Percentiles rank a stretch among this genome's conserved stretches.
Conservation (phyloP, 2,113 vertebrate species). For the Oncorhynchus tshawytscha region DNA sequence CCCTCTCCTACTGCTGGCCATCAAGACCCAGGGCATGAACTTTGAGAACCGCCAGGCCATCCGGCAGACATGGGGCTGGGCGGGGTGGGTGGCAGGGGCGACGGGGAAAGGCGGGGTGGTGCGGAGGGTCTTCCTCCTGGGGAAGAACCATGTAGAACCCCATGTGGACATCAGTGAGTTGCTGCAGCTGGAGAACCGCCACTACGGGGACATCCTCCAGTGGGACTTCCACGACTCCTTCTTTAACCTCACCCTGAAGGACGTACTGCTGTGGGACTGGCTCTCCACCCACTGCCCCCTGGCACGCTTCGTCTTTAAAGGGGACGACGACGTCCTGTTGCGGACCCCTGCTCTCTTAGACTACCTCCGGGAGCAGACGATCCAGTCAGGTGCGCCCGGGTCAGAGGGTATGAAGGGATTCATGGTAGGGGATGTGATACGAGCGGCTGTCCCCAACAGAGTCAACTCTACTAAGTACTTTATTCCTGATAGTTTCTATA, state of each 20-base stretch:
- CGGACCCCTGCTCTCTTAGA: constrained; percentile 63
- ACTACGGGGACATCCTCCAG: constrained; percentile 69
- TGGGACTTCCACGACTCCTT: constrained; percentile 78
- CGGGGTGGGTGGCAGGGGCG: constrained; percentile 45
- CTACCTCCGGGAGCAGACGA: constrained; percentile 51
- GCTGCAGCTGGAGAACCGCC: constrained; percentile 52
- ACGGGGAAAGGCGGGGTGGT: background rate
- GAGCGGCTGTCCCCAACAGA: constrained; percentile 33
- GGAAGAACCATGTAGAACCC: background rate
- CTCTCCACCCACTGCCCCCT: constrained; percentile 49
- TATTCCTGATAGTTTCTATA: constrained; percentile 69
- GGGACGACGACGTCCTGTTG: constrained; percentile 76
- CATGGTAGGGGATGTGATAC: constrained; percentile 68
- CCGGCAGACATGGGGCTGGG: constrained; percentile 69
- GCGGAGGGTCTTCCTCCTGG: background rate
- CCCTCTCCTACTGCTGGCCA: constrained; percentile 67
- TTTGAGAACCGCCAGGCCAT: constrained; percentile 69
- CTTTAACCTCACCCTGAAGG: constrained; percentile 78
- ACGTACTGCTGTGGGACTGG: constrained; percentile 77
- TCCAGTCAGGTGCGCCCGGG: background rate
- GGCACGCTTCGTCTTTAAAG: constrained; percentile 69
- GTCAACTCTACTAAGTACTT: constrained; percentile 65
- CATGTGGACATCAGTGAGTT: background rate
- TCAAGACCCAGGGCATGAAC: constrained; percentile 65
- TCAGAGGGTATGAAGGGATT: constrained; percentile 45